Conservation (phyloP, 2,888 invertebrate species). For the Dryobota labecula region DNA sequence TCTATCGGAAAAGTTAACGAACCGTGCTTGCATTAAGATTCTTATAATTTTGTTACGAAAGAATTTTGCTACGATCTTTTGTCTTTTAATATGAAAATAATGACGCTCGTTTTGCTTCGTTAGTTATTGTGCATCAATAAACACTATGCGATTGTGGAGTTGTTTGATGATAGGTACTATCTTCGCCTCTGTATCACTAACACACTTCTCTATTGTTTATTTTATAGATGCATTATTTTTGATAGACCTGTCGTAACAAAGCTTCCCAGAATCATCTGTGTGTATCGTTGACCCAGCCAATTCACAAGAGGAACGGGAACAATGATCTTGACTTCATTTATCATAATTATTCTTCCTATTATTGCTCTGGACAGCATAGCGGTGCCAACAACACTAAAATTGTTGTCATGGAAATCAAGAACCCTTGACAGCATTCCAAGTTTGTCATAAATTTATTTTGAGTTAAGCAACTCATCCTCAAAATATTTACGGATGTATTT, state of each 20-base stretch:
- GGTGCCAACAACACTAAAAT: conserved; percentile 52
- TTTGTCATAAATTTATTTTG: conserved; percentile 35
- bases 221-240: conserved; percentile 9
- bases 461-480: conserved; percentile 24
- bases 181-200: conserved; percentile 19
- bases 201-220: conserved; percentile 19
- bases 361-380: conserved; percentile 40
- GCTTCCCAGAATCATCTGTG: conserved; percentile 5
- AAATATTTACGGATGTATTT: conserved; percentile 24
- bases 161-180: conserved; percentile 10
- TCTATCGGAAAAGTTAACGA: conserved; percentile 72
- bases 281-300: conserved; percentile 29
- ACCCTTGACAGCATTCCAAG: conserved; percentile 58
- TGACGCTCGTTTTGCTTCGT: conserved; percentile 14
- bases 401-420: conserved; percentile 40
- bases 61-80: conserved; percentile 34
- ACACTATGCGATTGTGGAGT: background rate
- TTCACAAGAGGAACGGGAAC: conserved; percentile 25
- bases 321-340: conserved; percentile 53
- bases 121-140: conserved; percentile 11
- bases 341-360: conserved; percentile 53
- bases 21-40: conserved; percentile 67
- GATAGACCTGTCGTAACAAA: background rate
- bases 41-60: conserved; percentile 60
- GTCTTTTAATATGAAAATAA: conserved; percentile 22